Conservation (phyloP, 1,140 invertebrate genomes). For the Tetramorium parvispinum region DNA sequence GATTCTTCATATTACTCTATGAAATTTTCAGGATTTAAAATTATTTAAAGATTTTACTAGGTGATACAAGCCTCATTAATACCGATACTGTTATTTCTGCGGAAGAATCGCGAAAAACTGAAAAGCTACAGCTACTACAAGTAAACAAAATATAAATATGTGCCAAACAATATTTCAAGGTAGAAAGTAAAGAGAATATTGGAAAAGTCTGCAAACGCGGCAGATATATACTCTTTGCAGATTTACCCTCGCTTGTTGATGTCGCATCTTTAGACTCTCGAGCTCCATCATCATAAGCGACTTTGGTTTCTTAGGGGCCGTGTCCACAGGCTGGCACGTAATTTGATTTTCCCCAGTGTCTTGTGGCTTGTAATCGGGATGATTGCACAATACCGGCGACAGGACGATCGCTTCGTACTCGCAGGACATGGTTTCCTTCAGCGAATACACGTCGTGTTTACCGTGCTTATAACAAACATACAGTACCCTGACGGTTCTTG, state of each 20-base stretch:
- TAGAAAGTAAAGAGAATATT: slow-evolving; percentile 10
- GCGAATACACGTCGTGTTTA: slow-evolving; percentile 96
- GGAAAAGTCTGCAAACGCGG: slow-evolving; percentile 10
- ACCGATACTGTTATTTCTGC: background rate
- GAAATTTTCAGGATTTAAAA: background rate
- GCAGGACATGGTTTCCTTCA: slow-evolving; percentile 97
- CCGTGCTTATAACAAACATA: slow-evolving; percentile 94
- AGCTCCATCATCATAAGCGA: slow-evolving; percentile 90
- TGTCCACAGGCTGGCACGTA: slow-evolving; percentile 91
- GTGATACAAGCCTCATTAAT: background rate
- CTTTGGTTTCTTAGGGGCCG: slow-evolving; percentile 91
- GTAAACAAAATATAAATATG: slow-evolving; percentile 44
- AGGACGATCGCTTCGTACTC: slow-evolving; percentile 97
- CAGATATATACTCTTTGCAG: background rate
- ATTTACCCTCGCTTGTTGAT: slow-evolving; percentile 86
- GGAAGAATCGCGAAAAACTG: background rate
- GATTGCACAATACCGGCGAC: slow-evolving; percentile 93
- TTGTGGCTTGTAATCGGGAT: slow-evolving; percentile 95
- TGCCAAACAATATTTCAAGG: slow-evolving; percentile 54
- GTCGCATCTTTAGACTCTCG: slow-evolving; percentile 89
- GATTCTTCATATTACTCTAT: slow-evolving; percentile 18
- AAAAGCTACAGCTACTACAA: slow-evolving; percentile 25
- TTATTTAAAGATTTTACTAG: background rate
- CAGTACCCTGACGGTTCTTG: slow-evolving; percentile 91
- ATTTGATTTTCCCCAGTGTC: slow-evolving; percentile 93